These are phyloP conservation scores for Baronia brevicornis DNA, from an alignment of 2,888 invertebrate species.

Conservation along the genomic window DNA sequence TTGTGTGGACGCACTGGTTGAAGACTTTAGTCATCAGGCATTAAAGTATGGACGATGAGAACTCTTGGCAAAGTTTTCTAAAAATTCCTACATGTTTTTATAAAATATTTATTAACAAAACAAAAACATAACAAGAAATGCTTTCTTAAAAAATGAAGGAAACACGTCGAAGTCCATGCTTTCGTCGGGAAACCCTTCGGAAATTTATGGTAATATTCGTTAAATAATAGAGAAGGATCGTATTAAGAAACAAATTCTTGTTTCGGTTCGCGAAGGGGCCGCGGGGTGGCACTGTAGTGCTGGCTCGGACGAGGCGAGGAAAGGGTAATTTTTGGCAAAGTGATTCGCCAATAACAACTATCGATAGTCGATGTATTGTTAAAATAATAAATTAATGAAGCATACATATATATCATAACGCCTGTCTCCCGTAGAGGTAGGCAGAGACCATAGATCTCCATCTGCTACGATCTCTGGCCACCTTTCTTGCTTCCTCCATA, in stretches of 20 bases:
- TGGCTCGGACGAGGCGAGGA: constrained; percentile 24
- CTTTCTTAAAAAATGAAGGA: constrained; percentile 11
- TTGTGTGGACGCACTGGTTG: no score
- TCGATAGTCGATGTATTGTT: constrained; percentile 8
- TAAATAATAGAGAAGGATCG: constrained; percentile 49
- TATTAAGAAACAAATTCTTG: constrained; percentile 52
- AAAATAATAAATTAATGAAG: neutral
- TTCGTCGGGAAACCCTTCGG: constrained; percentile 20
- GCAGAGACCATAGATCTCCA: no score
- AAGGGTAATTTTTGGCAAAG: constrained; percentile 33
- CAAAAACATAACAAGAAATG: neutral
- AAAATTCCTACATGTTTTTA: no score
- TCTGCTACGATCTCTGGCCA: no score
- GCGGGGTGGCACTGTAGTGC: neutral
- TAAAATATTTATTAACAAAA: constrained; percentile 2
- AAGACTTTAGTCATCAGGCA: no score
- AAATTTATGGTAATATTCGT: constrained; percentile 43
- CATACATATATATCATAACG: no score
- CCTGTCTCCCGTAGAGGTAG: no score
- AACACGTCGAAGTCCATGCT: constrained; percentile 11
- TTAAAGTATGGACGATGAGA: no score
- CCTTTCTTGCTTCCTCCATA: no score
- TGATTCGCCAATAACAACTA: constrained; percentile 14
- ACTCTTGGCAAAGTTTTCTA: no score
- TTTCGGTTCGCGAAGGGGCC: constrained; percentile 20